Conservation (phyloP, 2,888 invertebrate genomes). For the Lymantria dispar region DNA sequence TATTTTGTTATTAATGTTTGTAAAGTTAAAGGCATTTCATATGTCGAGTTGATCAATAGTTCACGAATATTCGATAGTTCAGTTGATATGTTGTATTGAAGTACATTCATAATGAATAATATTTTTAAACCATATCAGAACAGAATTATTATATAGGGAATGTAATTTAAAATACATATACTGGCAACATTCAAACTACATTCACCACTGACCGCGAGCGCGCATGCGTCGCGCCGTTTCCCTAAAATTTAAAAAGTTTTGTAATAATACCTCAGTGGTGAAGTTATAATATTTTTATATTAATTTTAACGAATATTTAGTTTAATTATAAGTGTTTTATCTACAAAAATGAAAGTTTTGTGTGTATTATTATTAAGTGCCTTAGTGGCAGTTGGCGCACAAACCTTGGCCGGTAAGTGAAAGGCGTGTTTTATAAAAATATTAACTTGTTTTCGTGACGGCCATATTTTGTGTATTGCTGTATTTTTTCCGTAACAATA, state of each 20-base stretch:
- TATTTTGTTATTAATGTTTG: too few relatives aligned
- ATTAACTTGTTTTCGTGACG: conserved; percentile 21
- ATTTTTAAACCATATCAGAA: too few relatives aligned
- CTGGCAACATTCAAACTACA: background rate
- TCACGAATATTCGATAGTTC: too few relatives aligned
- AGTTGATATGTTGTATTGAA: too few relatives aligned
- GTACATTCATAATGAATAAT: too few relatives aligned
- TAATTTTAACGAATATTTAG: background rate
- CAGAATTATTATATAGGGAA: background rate
- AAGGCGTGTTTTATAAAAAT: conserved; percentile 54
- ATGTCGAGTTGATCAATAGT: too few relatives aligned
- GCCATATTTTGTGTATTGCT: conserved; percentile 9
- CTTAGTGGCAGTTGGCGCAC: conserved; percentile 56
- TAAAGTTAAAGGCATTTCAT: too few relatives aligned
- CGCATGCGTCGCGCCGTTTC: background rate
- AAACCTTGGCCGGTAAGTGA: conserved; percentile 76
- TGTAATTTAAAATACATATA: background rate
- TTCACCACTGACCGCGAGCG: background rate
- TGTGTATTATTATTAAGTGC: conserved; percentile 42
- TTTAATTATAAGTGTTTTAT: background rate
- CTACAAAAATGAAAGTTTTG: conserved; percentile 40
- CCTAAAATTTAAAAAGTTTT: background rate
- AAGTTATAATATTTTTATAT: background rate
- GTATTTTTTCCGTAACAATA: background rate
- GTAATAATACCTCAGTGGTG: background rate